These are phyloP conservation scores for Spinus pinus DNA, from an alignment of 2,797 vertebrate genomes.

Conservation along the genomic window DNA sequence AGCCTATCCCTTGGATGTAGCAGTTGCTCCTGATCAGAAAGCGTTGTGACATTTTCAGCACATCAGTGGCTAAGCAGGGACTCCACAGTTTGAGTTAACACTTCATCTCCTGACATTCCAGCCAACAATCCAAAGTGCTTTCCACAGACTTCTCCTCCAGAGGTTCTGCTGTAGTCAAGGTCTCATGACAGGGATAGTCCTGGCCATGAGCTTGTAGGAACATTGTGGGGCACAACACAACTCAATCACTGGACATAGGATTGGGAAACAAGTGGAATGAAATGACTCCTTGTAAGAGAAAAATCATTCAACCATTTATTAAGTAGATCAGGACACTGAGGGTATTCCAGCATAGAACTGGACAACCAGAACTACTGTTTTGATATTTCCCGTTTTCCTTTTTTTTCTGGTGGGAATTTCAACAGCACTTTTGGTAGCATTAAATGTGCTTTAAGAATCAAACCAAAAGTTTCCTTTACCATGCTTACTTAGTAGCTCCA, in stretches of 20 bases:
- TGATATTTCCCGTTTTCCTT: not conserved
- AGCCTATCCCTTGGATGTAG: not conserved
- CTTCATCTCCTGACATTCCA: not conserved
- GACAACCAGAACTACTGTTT: not conserved
- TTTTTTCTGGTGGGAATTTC: not conserved
- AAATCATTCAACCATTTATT: not conserved
- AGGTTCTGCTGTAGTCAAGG: not conserved
- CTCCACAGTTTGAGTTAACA: not conserved
- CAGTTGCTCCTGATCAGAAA: not conserved
- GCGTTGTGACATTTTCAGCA: not conserved
- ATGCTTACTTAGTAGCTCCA: slow-evolving; percentile 34
- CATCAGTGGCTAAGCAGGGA: not conserved
- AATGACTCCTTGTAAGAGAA: not conserved
- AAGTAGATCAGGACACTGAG: not conserved
- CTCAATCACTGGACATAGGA: not conserved
- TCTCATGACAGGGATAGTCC: not conserved
- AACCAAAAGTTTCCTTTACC: not conserved
- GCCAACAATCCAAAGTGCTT: not conserved
- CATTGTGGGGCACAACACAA: rapidly evolving
- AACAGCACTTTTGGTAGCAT: not conserved
- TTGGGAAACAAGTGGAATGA: not conserved
- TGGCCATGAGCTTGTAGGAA: not conserved
- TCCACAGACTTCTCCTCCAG: not conserved
- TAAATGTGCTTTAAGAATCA: slow-evolving; percentile 44
- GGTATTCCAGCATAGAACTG: not conserved